These are phyloP conservation scores for Drusus annulatus DNA, from an alignment of 1,140 invertebrate genomes.

Conservation along the genomic window DNA sequence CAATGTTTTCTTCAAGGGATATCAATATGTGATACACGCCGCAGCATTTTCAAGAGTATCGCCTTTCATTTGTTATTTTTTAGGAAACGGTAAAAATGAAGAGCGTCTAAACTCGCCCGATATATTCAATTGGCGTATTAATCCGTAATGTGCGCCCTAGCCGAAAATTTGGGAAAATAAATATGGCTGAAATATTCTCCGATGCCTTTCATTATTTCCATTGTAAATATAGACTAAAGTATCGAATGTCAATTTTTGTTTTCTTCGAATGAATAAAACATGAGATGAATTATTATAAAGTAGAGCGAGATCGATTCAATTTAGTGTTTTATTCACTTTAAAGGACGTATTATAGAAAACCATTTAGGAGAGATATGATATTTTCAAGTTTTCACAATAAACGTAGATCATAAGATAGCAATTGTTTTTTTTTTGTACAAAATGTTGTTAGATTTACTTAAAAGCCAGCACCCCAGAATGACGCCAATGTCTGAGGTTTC, in stretches of 20 bases:
- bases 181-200: background rate
- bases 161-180: background rate
- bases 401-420: too few species aligned
- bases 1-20: background rate
- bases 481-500: too few species aligned
- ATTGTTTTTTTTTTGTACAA: too few species aligned
- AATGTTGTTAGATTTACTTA: too few species aligned
- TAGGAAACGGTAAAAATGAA: constrained; percentile 53
- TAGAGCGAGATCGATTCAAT: too few species aligned
- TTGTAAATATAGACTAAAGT: background rate
- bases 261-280: too few species aligned
- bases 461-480: too few species aligned
- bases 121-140: constrained; percentile 32
- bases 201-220: background rate
- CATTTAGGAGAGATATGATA: too few species aligned
- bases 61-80: constrained; percentile 58
- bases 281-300: too few species aligned
- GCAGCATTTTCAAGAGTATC: constrained; percentile 53
- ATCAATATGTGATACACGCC: constrained; percentile 55
- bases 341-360: too few species aligned
- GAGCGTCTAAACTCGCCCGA: background rate
- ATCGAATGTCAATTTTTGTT: background rate
- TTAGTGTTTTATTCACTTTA: too few species aligned
- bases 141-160: constrained; percentile 7
- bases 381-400: too few species aligned